Evolutionary conservation across 1,140 invertebrate species (phyloP), one percentile per base, ranked within the genome.

Genomic region (Bradysia coprophila): DNA sequence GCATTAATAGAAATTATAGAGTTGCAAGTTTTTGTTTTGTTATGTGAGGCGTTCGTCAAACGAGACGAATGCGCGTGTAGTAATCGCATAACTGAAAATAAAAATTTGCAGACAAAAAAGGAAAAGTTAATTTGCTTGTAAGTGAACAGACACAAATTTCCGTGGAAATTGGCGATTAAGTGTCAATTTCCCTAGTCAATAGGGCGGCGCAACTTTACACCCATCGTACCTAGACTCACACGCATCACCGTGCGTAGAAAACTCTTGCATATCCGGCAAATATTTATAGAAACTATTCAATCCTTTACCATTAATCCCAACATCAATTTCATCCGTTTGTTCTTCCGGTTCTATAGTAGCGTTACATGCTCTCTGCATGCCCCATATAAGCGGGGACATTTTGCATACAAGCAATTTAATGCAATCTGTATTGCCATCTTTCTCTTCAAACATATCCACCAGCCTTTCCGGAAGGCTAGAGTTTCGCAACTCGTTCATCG

Each of bases 381-480:
- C 75, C 57, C 64, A 70, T 45, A 87, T 72, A 31, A 86, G 71
- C 2, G 81, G 81, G 2, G 75, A 70, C 34, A 71, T 70, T 61
- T 85, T 86, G 53, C 84, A 88, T 42, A 86, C 57, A 10, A 88
- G 54, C 13, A 84, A 59, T 55, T 76, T 72, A 2, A 86, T 62
- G 49, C 83, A 88, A 41, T 72, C 68, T 5, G 63, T 57, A 38
- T 65, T 53, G 16, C 65, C 53, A 56, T 67, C 58, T 13, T 77
- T 59, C 10, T 66, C 49, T 2, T 72, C 64, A 38, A 84, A 75
- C 31, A 85, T 61, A 10, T 62, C 52, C 16, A 55, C 47, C 2
- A 59, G 43, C 24, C 67, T 55, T 21, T 74, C 64, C 0, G 79
- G 68, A 20, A 85, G 55, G 21, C 72, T 62, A 41, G 64, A 56